Evolutionary conservation across 2,797 vertebrate species (phyloP), one percentile per base, ranked within the genome.

Genomic region (Petrocephalus sullivani): DNA sequence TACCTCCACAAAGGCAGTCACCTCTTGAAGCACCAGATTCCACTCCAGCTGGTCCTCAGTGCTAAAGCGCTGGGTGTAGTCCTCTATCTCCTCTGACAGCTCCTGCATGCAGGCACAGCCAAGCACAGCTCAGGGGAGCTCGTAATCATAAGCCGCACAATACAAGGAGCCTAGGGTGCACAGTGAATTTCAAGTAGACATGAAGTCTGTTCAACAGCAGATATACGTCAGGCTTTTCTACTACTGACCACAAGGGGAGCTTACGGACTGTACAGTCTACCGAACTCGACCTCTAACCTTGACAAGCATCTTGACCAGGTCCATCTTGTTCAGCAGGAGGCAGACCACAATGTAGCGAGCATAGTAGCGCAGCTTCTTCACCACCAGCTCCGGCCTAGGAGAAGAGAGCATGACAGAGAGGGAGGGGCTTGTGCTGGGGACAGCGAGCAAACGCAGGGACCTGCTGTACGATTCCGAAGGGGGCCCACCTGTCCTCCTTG

Each of bases 281-380:
- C 51, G 49, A 83, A 14, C 41, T n/a, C 49, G 12, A 7, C 51
- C 88, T 85, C 91, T 51, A 96, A 99, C 98, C 97, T 99, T 99
- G 10, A 99, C 98, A 90, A 99, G 94, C 89, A 98, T 97, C 93
- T 98, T 99, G 53, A 99, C 98, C 28, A 99, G 96, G 93, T 99
- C 98, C 98, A 99, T 98, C 95, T 99, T 99, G 96, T 99, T 99
- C 85, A 99, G 97, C 93, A 99, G 96, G 94, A 99, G 97, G 95
- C 98, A 99, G 92, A 99, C 98, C 85, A 99, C 98, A 86, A 99
- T 99, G 93, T 98, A 99, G 87, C 98, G 98, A 78, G 98, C 98
- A 87, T 98, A 99, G 92, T 99, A 99, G 82, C 98, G 96, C 87
- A 99, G 95, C 93, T 99, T 99, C 96, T 99, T 99, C 91, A 99